phyloP scores from a whole-genome alignment of 2,113 vertebrate genomes.

The Macheiramphus alcinus region DNA sequence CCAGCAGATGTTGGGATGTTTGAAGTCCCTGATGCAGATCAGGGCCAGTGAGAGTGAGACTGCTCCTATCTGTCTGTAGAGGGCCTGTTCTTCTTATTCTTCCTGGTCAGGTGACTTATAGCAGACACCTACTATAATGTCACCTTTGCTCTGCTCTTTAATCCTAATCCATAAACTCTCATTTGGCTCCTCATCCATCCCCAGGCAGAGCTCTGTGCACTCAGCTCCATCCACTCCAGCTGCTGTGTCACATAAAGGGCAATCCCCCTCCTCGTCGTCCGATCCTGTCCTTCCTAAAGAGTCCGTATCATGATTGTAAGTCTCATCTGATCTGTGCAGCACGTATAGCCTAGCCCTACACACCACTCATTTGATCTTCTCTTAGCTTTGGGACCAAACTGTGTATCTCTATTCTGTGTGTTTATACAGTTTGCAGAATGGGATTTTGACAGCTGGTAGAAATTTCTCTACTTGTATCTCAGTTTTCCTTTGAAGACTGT shows the following conservation, averaged over 20 bases:
- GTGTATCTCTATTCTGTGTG: background rate
- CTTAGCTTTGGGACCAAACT: background rate
- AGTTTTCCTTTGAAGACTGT: background rate
- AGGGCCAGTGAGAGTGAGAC: background rate
- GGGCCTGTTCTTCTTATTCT: background rate
- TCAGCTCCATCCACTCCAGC: background rate
- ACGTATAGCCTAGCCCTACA: accelerated
- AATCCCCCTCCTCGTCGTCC: background rate
- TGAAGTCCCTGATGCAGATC: background rate
- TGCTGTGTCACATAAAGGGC: background rate
- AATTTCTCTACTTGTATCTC: background rate
- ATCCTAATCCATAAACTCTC: background rate
- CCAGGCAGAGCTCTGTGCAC: background rate
- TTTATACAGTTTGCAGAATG: background rate
- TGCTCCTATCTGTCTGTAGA: background rate
- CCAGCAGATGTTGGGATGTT: background rate
- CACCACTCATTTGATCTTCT: background rate
- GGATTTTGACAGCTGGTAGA: background rate
- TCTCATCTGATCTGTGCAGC: background rate
- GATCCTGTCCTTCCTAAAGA: background rate
- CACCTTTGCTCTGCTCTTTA: background rate
- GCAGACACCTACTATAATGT: background rate
- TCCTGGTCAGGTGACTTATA: background rate
- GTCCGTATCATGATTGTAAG: background rate
- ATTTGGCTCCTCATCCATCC: background rate